These are phyloP conservation scores for Zeugodacus cucurbitae DNA, from an alignment of 1,140 invertebrate genomes.

Conservation along the genomic window DNA sequence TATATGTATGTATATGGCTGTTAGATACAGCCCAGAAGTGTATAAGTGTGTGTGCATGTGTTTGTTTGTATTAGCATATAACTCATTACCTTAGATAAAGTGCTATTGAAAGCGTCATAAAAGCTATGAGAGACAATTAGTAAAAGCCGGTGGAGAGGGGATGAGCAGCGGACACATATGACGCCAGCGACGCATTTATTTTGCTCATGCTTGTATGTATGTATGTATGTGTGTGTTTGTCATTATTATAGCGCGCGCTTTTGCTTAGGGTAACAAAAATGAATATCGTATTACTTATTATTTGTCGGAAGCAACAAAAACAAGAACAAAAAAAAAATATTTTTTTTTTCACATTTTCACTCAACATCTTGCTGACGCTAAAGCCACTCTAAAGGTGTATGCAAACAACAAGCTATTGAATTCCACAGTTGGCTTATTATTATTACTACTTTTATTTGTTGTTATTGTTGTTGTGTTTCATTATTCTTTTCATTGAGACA, in stretches of 20 bases:
- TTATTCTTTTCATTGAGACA: neutral
- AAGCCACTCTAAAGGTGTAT: neutral
- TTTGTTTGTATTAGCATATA: neutral
- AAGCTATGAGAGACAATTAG: neutral
- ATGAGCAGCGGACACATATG: neutral
- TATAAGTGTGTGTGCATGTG: neutral
- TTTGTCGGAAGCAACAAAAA: neutral
- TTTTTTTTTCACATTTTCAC: neutral
- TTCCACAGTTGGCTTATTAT: neutral
- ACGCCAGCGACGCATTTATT: neutral
- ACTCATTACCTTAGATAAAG: neutral
- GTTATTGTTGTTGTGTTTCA: neutral
- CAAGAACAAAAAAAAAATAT: neutral
- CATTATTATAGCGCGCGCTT: neutral
- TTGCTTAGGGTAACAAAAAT: neutral
- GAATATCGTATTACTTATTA: conserved; percentile 33
- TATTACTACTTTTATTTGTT: neutral
- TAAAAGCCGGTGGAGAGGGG: neutral
- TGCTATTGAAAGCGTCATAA: conserved; percentile 3
- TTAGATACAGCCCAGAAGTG: neutral
- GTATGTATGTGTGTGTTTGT: neutral
- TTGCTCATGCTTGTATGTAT: neutral
- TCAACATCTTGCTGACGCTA: neutral
- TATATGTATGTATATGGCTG: neutral
- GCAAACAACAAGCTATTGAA: neutral